Evolutionary conservation across 2,113 vertebrate species (phyloP).

Genomic region (Proteles cristata): DNA sequence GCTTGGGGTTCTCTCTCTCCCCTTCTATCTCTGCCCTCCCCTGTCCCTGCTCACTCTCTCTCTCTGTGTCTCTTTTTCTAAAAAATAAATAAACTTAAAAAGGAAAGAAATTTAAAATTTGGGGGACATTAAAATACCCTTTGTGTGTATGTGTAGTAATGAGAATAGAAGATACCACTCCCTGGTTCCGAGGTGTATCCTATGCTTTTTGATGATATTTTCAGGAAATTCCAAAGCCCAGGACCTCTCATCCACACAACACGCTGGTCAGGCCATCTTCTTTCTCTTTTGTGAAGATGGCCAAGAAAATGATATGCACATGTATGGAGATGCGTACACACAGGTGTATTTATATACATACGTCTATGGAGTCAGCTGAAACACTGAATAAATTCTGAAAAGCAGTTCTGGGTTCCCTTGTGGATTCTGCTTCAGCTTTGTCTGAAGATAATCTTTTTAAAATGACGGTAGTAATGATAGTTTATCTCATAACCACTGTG

Average conservation of each 20-base stretch:
- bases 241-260: not conserved
- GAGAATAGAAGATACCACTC: not conserved
- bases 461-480: not conserved
- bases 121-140: not conserved
- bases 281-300: slow-evolving; percentile 2
- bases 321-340: not conserved
- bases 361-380: not conserved
- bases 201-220: not conserved
- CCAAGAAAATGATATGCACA: not conserved
- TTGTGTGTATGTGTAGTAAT: not conserved
- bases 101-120: not conserved
- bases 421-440: slow-evolving; percentile 53
- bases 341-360: not conserved
- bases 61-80: no score
- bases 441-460: not conserved
- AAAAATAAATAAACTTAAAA: no score
- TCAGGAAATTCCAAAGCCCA: not conserved
- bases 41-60: no score
- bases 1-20: no score
- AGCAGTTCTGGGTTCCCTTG: not conserved
- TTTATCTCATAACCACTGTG: slow-evolving; percentile 49
- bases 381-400: not conserved
- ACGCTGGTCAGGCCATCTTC: not conserved
- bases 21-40: no score
- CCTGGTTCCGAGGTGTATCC: not conserved